phyloP scores from a whole-genome alignment of 2,888 invertebrate genomes.

The Drosophila helvetica region DNA sequence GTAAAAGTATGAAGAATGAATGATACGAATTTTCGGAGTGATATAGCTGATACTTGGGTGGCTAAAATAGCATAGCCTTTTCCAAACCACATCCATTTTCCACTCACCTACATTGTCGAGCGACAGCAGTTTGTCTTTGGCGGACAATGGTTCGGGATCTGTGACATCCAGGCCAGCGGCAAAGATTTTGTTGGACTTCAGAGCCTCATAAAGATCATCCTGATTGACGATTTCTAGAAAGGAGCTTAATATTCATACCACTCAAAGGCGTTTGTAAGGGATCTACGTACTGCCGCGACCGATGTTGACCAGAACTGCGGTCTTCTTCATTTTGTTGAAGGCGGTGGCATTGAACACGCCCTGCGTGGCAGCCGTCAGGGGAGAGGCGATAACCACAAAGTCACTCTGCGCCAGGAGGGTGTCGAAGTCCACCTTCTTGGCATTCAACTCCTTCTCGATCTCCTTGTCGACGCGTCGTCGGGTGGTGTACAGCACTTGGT shows the following conservation, averaged over 20 bases:
- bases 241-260: no score
- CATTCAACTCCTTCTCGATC: conserved; percentile 84
- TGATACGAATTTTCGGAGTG: no score
- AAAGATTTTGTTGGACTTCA: conserved; percentile 90
- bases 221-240: conserved; percentile 89
- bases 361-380: conserved; percentile 87
- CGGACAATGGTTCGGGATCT: conserved; percentile 94
- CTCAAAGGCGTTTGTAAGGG: no score
- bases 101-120: conserved; percentile 91
- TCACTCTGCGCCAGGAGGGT: conserved; percentile 88
- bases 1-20: no score
- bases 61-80: no score
- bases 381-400: conserved; percentile 88
- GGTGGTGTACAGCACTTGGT: conserved; percentile 89
- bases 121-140: conserved; percentile 90
- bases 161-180: conserved; percentile 97
- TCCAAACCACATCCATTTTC: not conserved
- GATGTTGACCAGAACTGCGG: conserved; percentile 89
- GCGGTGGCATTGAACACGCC: conserved; percentile 88
- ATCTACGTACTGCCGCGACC: conserved; percentile 86
- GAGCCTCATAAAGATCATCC: conserved; percentile 90
- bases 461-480: conserved; percentile 86
- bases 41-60: no score
- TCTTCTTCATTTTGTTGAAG: conserved; percentile 90
- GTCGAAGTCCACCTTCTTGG: conserved; percentile 87